Evolutionary conservation across 2,797 vertebrate genomes (phyloP).

Genomic region (Gobio occitaniae): DNA sequence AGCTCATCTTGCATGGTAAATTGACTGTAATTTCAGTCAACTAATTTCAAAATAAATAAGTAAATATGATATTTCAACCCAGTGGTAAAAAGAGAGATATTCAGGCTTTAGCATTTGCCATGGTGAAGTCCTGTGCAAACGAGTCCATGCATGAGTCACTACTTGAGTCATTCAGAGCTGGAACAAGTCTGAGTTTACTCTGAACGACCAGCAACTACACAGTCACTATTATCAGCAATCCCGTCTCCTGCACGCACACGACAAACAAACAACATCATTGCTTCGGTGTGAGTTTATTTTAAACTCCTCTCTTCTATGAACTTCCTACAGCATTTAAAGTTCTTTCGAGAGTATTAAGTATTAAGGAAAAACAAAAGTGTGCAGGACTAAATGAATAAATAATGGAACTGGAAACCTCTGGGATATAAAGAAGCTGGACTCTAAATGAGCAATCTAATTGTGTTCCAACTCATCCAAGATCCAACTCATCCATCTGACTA

Average conservation of each 20-base stretch:
- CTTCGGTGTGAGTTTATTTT: neutral
- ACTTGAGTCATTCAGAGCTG: slow-evolving; percentile 35
- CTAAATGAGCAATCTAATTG: neutral
- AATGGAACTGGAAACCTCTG: neutral
- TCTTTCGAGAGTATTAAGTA: neutral
- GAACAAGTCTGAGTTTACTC: slow-evolving; percentile 8
- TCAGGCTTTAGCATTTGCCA: neutral
- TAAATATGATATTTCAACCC: neutral
- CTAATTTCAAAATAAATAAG: neutral
- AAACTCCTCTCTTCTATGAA: neutral
- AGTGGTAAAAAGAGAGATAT: neutral
- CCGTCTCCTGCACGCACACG: neutral
- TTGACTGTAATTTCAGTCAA: neutral
- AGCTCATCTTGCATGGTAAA: neutral
- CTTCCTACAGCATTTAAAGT: neutral
- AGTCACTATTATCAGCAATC: slow-evolving; percentile 7
- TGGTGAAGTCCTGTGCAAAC: slow-evolving; percentile 11
- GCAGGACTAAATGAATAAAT: neutral
- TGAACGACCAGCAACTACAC: slow-evolving; percentile 23
- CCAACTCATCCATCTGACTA: slow-evolving; percentile 28
- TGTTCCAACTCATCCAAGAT: neutral
- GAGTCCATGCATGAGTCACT: slow-evolving; percentile 44
- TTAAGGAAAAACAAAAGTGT: slow-evolving; percentile 3
- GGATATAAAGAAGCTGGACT: slow-evolving; percentile 8
- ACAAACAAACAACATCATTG: neutral